Percentiles rank a stretch among this genome's conserved stretches.
Conservation (phyloP, 2,113 vertebrate genomes). For the Zosterops pallidus region DNA sequence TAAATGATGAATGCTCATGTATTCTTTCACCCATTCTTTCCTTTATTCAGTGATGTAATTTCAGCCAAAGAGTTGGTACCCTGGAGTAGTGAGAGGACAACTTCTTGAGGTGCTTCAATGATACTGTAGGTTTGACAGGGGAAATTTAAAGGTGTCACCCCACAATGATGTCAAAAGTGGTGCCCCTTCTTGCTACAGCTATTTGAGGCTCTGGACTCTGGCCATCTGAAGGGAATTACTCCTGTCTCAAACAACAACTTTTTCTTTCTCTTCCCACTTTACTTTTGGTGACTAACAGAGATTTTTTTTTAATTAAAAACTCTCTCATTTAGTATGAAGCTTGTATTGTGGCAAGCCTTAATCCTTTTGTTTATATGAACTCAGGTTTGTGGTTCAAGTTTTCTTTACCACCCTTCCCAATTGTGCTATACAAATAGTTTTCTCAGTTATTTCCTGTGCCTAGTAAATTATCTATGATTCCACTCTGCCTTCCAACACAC, state of each 20-base stretch:
- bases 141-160: background rate
- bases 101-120: background rate
- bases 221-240: background rate
- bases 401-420: background rate
- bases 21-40: background rate
- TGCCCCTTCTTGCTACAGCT: background rate
- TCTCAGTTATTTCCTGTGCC: background rate
- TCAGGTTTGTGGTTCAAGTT: background rate
- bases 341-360: background rate
- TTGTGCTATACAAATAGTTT: background rate
- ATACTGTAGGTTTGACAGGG: background rate
- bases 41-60: background rate
- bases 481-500: background rate
- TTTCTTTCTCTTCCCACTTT: background rate
- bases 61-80: background rate
- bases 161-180: fast-evolving
- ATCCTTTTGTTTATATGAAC: background rate
- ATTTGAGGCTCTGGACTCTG: background rate
- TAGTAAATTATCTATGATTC: background rate
- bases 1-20: background rate
- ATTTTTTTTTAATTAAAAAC: background rate
- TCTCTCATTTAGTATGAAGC: background rate
- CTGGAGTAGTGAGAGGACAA: background rate
- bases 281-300: background rate
- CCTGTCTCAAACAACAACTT: background rate